A percentile compares a stretch with the other conserved stretches of the same genome.
phyloP scores from a whole-genome alignment of 2,888 invertebrate species.

The Allophyes oxyacanthae region DNA sequence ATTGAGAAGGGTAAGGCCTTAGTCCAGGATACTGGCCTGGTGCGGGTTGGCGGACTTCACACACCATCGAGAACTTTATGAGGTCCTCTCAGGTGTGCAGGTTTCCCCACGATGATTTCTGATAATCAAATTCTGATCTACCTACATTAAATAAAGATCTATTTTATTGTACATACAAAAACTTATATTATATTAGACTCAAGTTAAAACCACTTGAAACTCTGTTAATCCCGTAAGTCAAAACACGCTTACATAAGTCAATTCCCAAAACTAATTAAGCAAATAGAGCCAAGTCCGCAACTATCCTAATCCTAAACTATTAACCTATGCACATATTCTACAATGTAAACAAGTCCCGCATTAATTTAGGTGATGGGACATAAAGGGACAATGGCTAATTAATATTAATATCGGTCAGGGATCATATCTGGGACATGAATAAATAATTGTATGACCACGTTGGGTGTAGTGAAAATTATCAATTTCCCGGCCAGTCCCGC shows the following conservation, averaged over 20 bases:
- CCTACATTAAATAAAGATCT: no score
- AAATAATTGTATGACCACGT: slow-evolving; percentile 80
- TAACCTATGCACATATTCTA: slow-evolving; percentile 55
- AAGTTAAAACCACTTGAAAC: slow-evolving; percentile 4
- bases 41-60: no score
- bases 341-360: slow-evolving; percentile 70
- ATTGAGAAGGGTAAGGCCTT: no score
- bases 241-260: slow-evolving; percentile 48
- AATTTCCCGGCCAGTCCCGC: slow-evolving; percentile 72
- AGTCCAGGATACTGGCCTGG: no score
- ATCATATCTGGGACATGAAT: slow-evolving; percentile 84
- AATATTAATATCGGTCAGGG: slow-evolving; percentile 83
- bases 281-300: slow-evolving; percentile 57
- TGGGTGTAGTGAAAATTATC: slow-evolving; percentile 82
- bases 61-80: no score
- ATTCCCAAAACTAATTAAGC: slow-evolving; percentile 65
- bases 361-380: slow-evolving; percentile 81
- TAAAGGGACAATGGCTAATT: slow-evolving; percentile 75
- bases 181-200: no score
- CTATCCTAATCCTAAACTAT: slow-evolving; percentile 58
- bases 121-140: no score
- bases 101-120: no score
- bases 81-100: no score
- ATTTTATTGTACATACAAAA: no score
- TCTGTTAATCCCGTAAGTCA: slow-evolving; percentile 20